phyloP scores from a whole-genome alignment of 2,888 invertebrate genomes.

The Acrocyrtus sp. region DNA sequence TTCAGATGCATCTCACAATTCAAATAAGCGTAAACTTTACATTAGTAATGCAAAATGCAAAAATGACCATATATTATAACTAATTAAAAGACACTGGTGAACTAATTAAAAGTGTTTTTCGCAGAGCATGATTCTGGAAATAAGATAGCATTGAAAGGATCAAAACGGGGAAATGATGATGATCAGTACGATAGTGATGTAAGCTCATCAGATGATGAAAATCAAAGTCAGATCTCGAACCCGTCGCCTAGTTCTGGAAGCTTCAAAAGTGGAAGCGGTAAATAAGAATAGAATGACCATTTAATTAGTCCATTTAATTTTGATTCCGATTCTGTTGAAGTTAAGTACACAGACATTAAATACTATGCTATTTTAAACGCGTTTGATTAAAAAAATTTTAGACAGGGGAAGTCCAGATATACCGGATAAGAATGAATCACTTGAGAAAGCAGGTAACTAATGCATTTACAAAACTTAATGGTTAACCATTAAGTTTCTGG shows the following conservation, averaged over 20 bases:
- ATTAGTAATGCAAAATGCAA: too few species aligned
- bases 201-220: constrained; percentile 79
- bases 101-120: neutral
- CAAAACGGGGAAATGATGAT: constrained; percentile 32
- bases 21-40: constrained; percentile 22
- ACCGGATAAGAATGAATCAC: constrained; percentile 31
- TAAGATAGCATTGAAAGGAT: constrained; percentile 18
- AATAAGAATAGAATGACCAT: too few species aligned
- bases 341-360: too few species aligned
- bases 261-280: constrained; percentile 61
- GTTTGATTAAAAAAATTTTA: too few species aligned
- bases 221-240: constrained; percentile 65
- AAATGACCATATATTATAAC: too few species aligned
- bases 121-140: constrained; percentile 39
- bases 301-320: too few species aligned
- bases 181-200: constrained; percentile 84
- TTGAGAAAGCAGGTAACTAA: constrained; percentile 28
- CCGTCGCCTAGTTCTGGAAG: constrained; percentile 60
- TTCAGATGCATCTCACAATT: constrained; percentile 17
- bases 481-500: neutral
- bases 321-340: too few species aligned
- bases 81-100: too few species aligned
- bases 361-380: too few species aligned
- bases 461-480: neutral
- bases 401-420: constrained; percentile 38